Evolutionary conservation across 2,888 invertebrate species (phyloP).

Genomic region (Periphyllus acericola): DNA sequence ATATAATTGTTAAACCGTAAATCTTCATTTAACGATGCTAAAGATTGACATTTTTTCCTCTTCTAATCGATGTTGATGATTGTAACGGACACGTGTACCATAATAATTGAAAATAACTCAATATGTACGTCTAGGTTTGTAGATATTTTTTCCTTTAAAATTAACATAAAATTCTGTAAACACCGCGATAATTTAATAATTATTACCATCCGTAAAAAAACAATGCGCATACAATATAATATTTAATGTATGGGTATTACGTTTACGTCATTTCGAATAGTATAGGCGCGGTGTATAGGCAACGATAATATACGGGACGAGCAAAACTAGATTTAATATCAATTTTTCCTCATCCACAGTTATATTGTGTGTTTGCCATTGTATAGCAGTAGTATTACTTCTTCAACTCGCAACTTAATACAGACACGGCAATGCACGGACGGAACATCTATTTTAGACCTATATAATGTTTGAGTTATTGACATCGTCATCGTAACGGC

Average conservation of each 20-base stretch:
- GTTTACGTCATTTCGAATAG: constrained; percentile 36
- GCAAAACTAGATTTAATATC: constrained; percentile 5
- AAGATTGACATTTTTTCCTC: background rate
- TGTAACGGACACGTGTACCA: background rate
- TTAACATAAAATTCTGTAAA: constrained; percentile 2
- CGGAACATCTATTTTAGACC: no score
- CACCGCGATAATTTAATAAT: constrained; percentile 8
- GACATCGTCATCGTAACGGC: background rate
- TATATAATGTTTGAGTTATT: background rate
- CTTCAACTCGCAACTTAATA: background rate
- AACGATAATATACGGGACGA: constrained; percentile 8
- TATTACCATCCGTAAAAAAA: constrained; percentile 4
- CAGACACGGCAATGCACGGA: no score
- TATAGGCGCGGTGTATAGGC: background rate
- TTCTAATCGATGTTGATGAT: background rate
- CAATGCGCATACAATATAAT: background rate
- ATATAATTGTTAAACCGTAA: background rate
- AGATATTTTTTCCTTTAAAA: background rate
- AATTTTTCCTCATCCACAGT: background rate
- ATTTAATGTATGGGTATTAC: constrained; percentile 10
- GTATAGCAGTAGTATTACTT: background rate
- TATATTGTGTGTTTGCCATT: background rate
- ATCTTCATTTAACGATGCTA: background rate
- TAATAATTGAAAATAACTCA: background rate
- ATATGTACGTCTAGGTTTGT: background rate